Evolutionary conservation across 2,797 vertebrate species (phyloP).

Genomic region (Sardinella longiceps): DNA sequence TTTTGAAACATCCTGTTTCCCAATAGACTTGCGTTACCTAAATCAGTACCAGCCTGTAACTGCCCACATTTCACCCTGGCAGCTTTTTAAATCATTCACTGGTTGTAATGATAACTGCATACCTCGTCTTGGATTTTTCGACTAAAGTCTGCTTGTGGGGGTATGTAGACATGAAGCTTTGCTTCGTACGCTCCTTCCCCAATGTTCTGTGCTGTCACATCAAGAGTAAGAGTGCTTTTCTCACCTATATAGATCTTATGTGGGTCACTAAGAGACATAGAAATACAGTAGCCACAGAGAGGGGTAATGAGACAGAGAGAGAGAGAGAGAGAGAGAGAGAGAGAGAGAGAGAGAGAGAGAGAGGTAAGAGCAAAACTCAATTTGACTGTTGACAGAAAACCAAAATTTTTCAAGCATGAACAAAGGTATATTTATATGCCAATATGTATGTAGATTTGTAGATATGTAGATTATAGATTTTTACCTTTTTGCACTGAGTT

Average conservation of each 20-base stretch:
- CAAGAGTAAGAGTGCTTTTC: slow-evolving; percentile 77
- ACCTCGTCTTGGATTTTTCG: slow-evolving; percentile 80
- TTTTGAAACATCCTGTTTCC: background rate
- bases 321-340: slow-evolving; percentile 1
- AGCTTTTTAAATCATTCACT: background rate
- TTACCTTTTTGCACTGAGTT: slow-evolving; percentile 75
- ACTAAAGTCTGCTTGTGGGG: slow-evolving; percentile 80
- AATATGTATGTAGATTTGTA: background rate
- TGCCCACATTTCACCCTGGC: background rate
- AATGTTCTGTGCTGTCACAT: slow-evolving; percentile 76
- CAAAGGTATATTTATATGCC: background rate
- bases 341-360: slow-evolving; percentile 11
- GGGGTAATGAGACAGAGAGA: background rate
- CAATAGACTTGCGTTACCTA: background rate
- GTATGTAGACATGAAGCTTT: slow-evolving; percentile 75
- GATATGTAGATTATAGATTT: background rate
- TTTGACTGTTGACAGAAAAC: background rate
- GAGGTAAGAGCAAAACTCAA: background rate
- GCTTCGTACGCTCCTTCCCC: slow-evolving; percentile 85
- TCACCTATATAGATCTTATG: slow-evolving; percentile 82
- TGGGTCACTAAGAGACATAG: slow-evolving; percentile 70
- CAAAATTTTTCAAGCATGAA: background rate
- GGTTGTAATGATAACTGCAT: slow-evolving; percentile 33
- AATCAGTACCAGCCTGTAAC: background rate
- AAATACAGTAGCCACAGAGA: background rate